A percentile compares a stretch with the other conserved stretches of the same genome.
These are phyloP conservation scores for Syndactyla subalaris DNA, from an alignment of 2,797 vertebrate genomes.

Conservation along the genomic window DNA sequence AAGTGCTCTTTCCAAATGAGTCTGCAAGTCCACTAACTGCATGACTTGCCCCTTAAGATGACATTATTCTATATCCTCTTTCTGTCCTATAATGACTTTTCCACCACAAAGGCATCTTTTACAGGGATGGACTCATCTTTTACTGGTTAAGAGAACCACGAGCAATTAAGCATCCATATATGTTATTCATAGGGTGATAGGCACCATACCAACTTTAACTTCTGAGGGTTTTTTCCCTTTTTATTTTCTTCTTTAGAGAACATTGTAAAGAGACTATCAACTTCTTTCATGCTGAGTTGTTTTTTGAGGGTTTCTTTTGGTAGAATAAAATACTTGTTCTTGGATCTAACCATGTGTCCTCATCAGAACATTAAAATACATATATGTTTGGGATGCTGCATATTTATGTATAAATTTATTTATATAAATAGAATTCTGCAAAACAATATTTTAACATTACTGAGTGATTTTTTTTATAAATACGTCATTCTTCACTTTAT, in stretches of 20 bases:
- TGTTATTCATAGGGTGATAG: neutral
- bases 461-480: neutral
- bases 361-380: neutral
- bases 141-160: neutral
- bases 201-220: neutral
- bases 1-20: neutral
- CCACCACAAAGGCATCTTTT: neutral
- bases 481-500: neutral
- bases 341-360: neutral
- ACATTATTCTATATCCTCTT: neutral
- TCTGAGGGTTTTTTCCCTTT: neutral
- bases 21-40: neutral
- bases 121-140: neutral
- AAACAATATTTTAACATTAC: neutral
- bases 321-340: neutral
- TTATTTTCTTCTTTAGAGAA: neutral
- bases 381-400: neutral
- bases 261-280: neutral
- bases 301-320: neutral
- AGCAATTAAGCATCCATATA: neutral
- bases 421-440: neutral
- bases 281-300: neutral
- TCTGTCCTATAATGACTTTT: neutral
- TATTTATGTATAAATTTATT: neutral
- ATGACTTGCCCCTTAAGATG: neutral